Base-by-base conservation (phyloP, 2,888 invertebrate genomes). In the Nesidiocoris tenuis region DNA sequence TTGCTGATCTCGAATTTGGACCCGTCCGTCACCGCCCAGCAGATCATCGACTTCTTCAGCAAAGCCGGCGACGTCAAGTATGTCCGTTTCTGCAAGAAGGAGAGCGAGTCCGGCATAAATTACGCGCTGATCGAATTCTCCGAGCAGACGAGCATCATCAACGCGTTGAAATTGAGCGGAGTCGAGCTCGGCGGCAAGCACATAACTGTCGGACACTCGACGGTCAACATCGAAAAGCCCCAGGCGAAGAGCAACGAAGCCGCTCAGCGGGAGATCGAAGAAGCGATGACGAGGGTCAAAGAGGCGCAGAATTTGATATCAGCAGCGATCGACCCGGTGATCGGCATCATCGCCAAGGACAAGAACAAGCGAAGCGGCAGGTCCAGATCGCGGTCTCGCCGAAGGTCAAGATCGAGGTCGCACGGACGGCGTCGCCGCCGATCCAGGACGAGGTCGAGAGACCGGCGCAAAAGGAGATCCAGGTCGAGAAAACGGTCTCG, bases 211-310 rank as follows among this genome's bases (percentile, higher is more conserved):
- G 91, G 91, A 80, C 98, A 98, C 85, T 93, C 98, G 0, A 94
- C 92, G 1, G 94, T 95, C 83, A 91, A 95, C 0, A 96, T 97
- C 78, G 88, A 90, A 0, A 95, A 95, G 82, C 97, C 97, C 0
- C 95, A 95, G 83, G 93, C 95, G 0, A 96, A 97, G 84, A 96
- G 95, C 80, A 96, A 96, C 82, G 96, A 96, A 83, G 96, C 95
- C 0, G 96, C 96, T 0, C 94, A 96, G 82, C 89, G 93, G 61
- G 97, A 97, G 85, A 96, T 98, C 75, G 96, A 97, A 83, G 96
- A 96, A 83, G 97, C 96, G 0, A 96, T 99, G 96, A 93, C 95
- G 63, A 87, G 96, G 78, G 96, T 97, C 0, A 96, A 96, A 83
- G 97, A 98, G 85, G 96, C 96, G 0, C 96, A 97, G 84, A 94